Base-by-base conservation (phyloP, 2,888 invertebrate genomes). In the Athetis lepigone region DNA sequence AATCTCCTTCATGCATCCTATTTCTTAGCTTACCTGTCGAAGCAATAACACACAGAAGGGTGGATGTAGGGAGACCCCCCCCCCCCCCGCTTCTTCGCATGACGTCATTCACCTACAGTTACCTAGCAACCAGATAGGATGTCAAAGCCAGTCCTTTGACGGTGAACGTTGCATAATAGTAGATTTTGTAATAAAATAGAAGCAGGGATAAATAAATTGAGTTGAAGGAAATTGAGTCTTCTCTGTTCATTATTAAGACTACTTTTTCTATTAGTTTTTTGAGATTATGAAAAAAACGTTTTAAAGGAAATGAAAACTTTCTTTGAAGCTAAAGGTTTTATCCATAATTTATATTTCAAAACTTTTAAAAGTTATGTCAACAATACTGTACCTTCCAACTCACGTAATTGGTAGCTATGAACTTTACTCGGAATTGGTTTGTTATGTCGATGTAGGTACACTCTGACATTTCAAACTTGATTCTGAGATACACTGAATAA, bases 61-160 rank as follows among this genome's bases (percentile, higher is more conserved):
- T 29, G 74, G 29, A 39, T 37, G 45, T 39, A 46, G 66, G 54
- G 46, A 16, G 46, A 9, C 55, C 21, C 1, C 8, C 7, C 18
- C 18, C 2, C 25, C 16, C 0, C 36, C 56, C 37, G 21, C 27
- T 50, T 54, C 69, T 73, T 58, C 21, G 16, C 29, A 39, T 71
- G 43, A 62, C 67, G 59, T 62, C 70, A 75, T 36, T 46, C 18
- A 75, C 36, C 69, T 62, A 43, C 46, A 21, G 77, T 77, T 72
- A 45, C 78, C 57, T 72, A 70, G 77, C 73, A 78, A 77, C 73
- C 19, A 43, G 40, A 49, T 66, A 52, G 51, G 69, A 75, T 64
- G 63, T 75, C 78, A 77, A 67, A 75, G 55, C 61, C 77, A 77
- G 58, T 68, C 73, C 68, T 68, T 50, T 72, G 40, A 62, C 13